Conservation (phyloP, 2,113 vertebrate genomes). For the Larimichthys crocea region DNA sequence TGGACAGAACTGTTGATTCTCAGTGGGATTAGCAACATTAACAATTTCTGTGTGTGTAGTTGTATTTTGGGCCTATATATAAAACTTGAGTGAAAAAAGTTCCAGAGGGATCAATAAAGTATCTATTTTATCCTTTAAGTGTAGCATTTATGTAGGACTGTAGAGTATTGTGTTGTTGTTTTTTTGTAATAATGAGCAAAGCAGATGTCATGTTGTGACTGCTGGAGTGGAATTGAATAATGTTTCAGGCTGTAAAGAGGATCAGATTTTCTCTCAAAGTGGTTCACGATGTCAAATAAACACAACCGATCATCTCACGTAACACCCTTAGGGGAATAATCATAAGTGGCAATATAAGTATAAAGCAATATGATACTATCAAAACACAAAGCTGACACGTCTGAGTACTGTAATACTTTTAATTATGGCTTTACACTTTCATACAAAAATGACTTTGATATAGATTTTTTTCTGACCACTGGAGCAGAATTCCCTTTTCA, state of each 20-base stretch:
- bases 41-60: no score
- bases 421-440: conserved; percentile 66
- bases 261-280: not conserved
- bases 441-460: conserved; percentile 51
- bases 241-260: not conserved
- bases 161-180: not conserved
- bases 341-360: not conserved
- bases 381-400: conserved; percentile 12
- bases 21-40: not conserved
- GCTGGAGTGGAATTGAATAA: not conserved
- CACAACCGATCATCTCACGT: not conserved
- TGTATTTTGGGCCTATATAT: no score
- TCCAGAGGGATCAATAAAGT: no score
- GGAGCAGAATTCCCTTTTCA: conserved; percentile 23
- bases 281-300: not conserved
- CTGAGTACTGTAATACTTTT: conserved; percentile 59
- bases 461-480: conserved; percentile 15
- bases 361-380: not conserved
- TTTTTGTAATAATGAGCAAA: not conserved
- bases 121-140: no score
- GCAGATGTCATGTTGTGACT: not conserved
- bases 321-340: not conserved
- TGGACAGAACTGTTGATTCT: not conserved
- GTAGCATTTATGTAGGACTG: not conserved
- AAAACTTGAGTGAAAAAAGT: no score